phyloP scores from a whole-genome alignment of 2,113 vertebrate genomes.

The Thamnophis sirtalis region DNA sequence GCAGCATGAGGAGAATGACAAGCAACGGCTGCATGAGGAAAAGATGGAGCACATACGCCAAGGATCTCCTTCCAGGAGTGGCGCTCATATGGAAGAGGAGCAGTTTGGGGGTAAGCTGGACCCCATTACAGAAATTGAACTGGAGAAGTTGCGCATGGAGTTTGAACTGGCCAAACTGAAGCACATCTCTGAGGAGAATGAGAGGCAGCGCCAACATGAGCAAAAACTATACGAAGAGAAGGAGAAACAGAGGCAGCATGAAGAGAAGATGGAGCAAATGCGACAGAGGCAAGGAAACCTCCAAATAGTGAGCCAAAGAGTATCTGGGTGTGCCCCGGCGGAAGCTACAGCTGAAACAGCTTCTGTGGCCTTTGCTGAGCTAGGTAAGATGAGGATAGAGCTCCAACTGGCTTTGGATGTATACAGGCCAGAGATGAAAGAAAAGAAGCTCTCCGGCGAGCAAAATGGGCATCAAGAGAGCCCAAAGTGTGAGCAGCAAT shows the following conservation, averaged over 20 bases:
- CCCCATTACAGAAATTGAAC: constrained; percentile 27
- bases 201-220: constrained; percentile 50
- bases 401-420: background rate
- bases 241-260: constrained; percentile 20
- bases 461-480: background rate
- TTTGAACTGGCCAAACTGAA: constrained; percentile 53
- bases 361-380: background rate
- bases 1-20: constrained; percentile 48
- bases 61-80: background rate
- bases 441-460: background rate
- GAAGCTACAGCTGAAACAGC: background rate
- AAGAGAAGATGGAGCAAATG: constrained; percentile 48
- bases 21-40: constrained; percentile 49
- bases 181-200: constrained; percentile 47
- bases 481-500: background rate
- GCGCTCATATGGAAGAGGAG: background rate
- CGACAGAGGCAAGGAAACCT: constrained; percentile 1
- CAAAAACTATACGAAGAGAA: constrained; percentile 6
- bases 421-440: background rate
- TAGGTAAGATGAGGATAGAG: constrained; percentile 10
- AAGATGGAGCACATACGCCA: constrained; percentile 50
- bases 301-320: background rate
- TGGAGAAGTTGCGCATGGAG: constrained; percentile 57
- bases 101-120: background rate
- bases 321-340: background rate